Evolutionary conservation across 2,113 vertebrate genomes (phyloP), one percentile per base, ranked within the genome.

Genomic region (Anhinga anhinga): DNA sequence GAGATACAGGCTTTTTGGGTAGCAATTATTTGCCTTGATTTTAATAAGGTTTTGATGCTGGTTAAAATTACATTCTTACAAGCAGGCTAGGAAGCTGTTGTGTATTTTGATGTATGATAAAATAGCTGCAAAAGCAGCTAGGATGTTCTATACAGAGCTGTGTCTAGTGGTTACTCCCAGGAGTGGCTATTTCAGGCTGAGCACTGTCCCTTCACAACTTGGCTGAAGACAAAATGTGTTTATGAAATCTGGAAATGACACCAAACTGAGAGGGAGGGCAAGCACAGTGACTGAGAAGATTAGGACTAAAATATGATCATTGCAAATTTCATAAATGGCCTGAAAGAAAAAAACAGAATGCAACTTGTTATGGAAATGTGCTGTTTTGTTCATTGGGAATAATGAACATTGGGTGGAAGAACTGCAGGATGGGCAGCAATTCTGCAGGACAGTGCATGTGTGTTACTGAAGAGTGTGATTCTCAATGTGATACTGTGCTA

Each of bases 371-470:
- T 30, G 30, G 12, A 53, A 63, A 50, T 26, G 19, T 49, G 19
- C 5, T 2, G 2, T 71, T 82, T 52, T 42, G 5, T 36, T 87
- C 5, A 36, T 14, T 2, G 1, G 18, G 13, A 73, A 71, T 49
- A 66, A 58, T 3, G 27, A 78, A 10, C 8, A 80, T 16, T 13
- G 86, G 16, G 16, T 73, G 15, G 53, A 85, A 71, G 58, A 89
- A 42, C 32, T 53, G 38, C n/a, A 44, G 65, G 59, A 44, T 65
- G 38, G 30, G 55, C 21, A 93, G 59, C 5, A 78, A 12, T 36
- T 80, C 77, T 80, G 40, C 22, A 45, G 53, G 22, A 58, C 18
- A 36, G 30, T 12, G 44, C 0, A 0, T 2, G 7, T 1, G 4
- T 29, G 8, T 36, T 77, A 61, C 34, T 30, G 27, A 69, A 69